Base-by-base conservation (phyloP, 2,888 invertebrate species). In the Stenodema calcarata region DNA sequence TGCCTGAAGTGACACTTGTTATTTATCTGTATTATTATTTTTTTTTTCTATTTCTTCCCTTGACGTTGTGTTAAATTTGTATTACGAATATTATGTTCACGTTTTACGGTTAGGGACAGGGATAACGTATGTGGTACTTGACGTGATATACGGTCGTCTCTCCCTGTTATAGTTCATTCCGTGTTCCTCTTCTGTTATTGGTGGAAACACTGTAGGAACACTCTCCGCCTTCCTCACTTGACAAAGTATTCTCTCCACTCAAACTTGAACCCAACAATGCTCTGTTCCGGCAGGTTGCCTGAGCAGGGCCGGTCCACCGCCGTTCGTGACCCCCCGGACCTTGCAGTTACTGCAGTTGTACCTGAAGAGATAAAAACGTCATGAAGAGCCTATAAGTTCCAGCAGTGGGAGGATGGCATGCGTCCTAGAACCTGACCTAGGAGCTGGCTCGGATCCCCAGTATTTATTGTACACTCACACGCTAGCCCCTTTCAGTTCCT, bases 291-390 rank as follows among this genome's bases (percentile, higher is more conserved):
- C 23, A 62, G 62, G 62, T 62, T 62, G 62, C 62, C 62, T 62
- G 62, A 62, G 23, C 62, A 23, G 23, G 62, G 62, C 23, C 62
- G 62, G 62, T 23, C 27, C 62, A 54, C 18, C 27, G 2, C 23
- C 27, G 62, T 73, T 73, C 73, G 73, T 73, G 73, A 73, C 30
- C 73, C 18, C 73, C 41, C 41, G 41, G 73, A 73, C 73, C 73
- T 35, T 73, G 73, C 73, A 35, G 35, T 18, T 73, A 73, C 73
- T 73, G 73, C 73, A 73, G 73, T 73, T 73, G 73, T 73, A 73
- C 30, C 73, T 18, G n/a, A 73, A 14, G 35, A 73, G 73, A 73
- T 73, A 73, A 73, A 73, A 73, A 73, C 73, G 73, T 73, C 73
- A 73, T 73, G 73, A 73, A 41, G 41, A 73, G 73, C 73, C 73